Conservation (phyloP, 2,113 vertebrate genomes). For the Menidia beryllina region DNA sequence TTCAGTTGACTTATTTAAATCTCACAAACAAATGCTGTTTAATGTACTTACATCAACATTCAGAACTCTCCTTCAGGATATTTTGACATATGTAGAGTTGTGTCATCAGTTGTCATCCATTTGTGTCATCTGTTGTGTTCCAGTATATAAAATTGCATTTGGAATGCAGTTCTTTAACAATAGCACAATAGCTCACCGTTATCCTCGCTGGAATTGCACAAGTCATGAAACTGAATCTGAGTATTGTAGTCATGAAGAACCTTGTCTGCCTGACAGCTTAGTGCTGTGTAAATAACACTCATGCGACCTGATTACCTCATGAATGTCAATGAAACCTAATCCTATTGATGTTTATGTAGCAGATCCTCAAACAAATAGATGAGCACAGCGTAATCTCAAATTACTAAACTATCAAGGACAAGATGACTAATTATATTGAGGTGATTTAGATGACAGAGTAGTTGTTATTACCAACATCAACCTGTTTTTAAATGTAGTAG, state of each 20-base stretch:
- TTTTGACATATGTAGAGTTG: slow-evolving; percentile 57
- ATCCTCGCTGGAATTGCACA: slow-evolving; percentile 39
- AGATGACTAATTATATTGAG: slow-evolving; percentile 59
- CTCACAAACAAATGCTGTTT: slow-evolving; percentile 46
- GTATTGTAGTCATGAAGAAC: slow-evolving; percentile 63
- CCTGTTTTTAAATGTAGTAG: slow-evolving; percentile 12
- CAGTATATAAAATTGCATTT: slow-evolving; percentile 56
- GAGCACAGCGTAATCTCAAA: slow-evolving; percentile 71
- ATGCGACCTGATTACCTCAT: slow-evolving; percentile 74
- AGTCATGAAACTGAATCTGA: slow-evolving; percentile 72
- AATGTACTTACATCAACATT: slow-evolving; percentile 58
- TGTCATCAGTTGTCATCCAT: slow-evolving; percentile 51
- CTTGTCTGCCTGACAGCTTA: slow-evolving; percentile 77
- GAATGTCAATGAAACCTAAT: slow-evolving; percentile 83
- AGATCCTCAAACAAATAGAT: slow-evolving; percentile 69
- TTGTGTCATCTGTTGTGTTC: slow-evolving; percentile 53
- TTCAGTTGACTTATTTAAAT: slow-evolving; percentile 49
- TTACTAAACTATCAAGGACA: slow-evolving; percentile 70
- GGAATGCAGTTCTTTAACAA: slow-evolving; percentile 44
- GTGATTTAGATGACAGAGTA: slow-evolving; percentile 53
- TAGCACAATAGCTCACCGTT: slow-evolving; percentile 34
- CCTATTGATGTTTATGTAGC: slow-evolving; percentile 79
- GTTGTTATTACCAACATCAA: slow-evolving; percentile 3
- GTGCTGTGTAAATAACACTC: slow-evolving; percentile 76
- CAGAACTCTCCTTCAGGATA: slow-evolving; percentile 44